A percentile compares a stretch with the other conserved stretches of the same genome.
Conservation (phyloP, 2,888 invertebrate genomes). For the Hemaris fuciformis region DNA sequence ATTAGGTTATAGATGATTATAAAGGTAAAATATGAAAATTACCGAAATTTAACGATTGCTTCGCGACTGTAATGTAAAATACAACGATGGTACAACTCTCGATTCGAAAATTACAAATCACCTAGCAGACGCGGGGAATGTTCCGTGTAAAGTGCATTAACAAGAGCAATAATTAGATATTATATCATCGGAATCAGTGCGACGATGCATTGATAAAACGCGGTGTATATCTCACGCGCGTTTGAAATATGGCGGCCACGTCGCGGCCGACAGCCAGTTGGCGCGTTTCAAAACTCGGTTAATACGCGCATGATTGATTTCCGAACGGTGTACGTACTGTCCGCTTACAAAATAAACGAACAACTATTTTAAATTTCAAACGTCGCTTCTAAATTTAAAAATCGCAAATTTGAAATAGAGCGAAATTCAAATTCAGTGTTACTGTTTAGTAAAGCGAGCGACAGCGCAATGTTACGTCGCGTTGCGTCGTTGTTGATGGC, state of each 20-base stretch:
- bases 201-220: slow-evolving; percentile 81
- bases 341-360: slow-evolving; percentile 13
- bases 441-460: slow-evolving; percentile 9
- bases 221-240: slow-evolving; percentile 71
- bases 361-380: slow-evolving; percentile 12
- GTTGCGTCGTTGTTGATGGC: slow-evolving; percentile 56
- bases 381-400: slow-evolving; percentile 14
- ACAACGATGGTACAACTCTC: slow-evolving; percentile 18
- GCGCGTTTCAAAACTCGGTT: slow-evolving; percentile 67
- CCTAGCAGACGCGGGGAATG: slow-evolving; percentile 65
- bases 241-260: slow-evolving; percentile 75
- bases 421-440: slow-evolving; percentile 21
- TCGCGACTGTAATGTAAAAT: background rate
- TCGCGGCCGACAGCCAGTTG: slow-evolving; percentile 69
- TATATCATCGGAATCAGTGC: slow-evolving; percentile 74
- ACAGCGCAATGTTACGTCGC: slow-evolving; percentile 4
- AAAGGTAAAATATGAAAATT: background rate
- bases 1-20: background rate
- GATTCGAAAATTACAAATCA: slow-evolving; percentile 62
- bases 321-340: slow-evolving; percentile 17
- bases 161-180: slow-evolving; percentile 76
- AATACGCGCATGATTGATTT: slow-evolving; percentile 76
- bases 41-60: background rate
- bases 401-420: slow-evolving; percentile 11
- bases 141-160: slow-evolving; percentile 77